Evolutionary conservation across 2,113 vertebrate species (phyloP), one percentile per base, ranked within the genome.

Genomic region (Pseudorectes ferrugineus): DNA sequence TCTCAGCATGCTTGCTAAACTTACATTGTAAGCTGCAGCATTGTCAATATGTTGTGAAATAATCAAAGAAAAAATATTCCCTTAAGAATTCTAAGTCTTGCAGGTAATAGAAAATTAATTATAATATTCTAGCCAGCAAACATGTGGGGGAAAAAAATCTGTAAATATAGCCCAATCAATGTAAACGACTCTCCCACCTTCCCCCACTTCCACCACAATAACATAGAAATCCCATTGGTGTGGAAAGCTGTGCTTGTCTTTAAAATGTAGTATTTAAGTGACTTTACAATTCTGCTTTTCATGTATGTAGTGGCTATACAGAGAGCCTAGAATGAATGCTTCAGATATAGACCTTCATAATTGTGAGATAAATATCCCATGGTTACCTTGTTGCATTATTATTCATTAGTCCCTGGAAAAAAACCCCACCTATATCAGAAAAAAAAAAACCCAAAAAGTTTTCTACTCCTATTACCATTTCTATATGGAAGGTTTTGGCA

Each of bases 391-490:
- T 52, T 52, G 5, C 17, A 35, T 46, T 73, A 29, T n/a, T 62
- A 54, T 82, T 54, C 2, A 24, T 49, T 61, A 70, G 5, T 54
- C 4, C 4, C 19, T n/a, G 5, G 31, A 25, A 46, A 55, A 71
- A 66, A 61, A 23, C 1, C 5, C 9, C 29, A 58, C 17, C 7
- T 21, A 31, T 5, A 2, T 49, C 0, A 0, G 6, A 33, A 81
- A 68, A 78, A 81, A 68, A 78, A 45, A 12, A 26, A 0, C 1
- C 8, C 5, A 5, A 1, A 35, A 4, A 3, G 14, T 31, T 35
- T 31, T 54, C 25, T 42, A 5, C 3, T 52, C 18, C 5, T n/a
- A 8, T 52, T 71, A 14, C 15, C 70, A 9, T 61, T 68, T 73
- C 42, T 66, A 5, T 59, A 14, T 0, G 51, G 24, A 67, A 63